These are phyloP conservation scores for Brachyptera risi DNA, from an alignment of 2,888 invertebrate genomes.

Conservation along the genomic window DNA sequence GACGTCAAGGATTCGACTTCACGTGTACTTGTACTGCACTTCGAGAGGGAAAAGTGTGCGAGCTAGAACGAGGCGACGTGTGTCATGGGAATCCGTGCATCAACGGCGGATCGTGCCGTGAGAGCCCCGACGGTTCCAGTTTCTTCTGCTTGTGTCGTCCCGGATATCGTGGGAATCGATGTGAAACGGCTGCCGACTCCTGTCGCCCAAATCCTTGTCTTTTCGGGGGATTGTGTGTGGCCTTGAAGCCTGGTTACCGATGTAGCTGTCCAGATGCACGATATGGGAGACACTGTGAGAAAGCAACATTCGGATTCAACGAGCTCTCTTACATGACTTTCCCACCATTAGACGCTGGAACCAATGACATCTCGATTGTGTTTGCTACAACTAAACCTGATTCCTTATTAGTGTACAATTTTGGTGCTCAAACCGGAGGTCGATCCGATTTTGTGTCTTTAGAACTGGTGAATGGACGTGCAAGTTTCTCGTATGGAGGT, in stretches of 20 bases:
- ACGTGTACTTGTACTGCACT: conserved; percentile 74
- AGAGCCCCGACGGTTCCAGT: conserved; percentile 79
- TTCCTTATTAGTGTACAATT: conserved; percentile 86
- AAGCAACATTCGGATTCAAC: conserved; percentile 83
- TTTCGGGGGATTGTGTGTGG: conserved; percentile 83
- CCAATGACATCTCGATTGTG: conserved; percentile 86
- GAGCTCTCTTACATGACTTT: conserved; percentile 89
- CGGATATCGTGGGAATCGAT: conserved; percentile 86
- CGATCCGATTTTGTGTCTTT: conserved; percentile 90
- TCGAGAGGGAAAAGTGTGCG: conserved; percentile 79
- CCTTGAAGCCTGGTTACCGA: conserved; percentile 77
- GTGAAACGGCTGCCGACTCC: conserved; percentile 83
- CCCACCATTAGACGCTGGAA: conserved; percentile 76
- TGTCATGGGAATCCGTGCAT: conserved; percentile 83
- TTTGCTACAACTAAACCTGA: conserved; percentile 87
- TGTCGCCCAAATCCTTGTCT: conserved; percentile 92
- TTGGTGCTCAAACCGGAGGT: conserved; percentile 81
- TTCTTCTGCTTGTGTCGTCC: conserved; percentile 91
- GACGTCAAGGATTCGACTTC: conserved; percentile 78
- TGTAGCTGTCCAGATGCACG: conserved; percentile 83
- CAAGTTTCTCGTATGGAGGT: conserved; percentile 86
- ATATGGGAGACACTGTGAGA: conserved; percentile 88
- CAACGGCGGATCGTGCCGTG: conserved; percentile 88
- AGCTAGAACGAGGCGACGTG: conserved; percentile 76
- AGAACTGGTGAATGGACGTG: conserved; percentile 78